These are phyloP conservation scores for Saccopteryx bilineata DNA, from an alignment of 2,113 vertebrate genomes.

Conservation along the genomic window DNA sequence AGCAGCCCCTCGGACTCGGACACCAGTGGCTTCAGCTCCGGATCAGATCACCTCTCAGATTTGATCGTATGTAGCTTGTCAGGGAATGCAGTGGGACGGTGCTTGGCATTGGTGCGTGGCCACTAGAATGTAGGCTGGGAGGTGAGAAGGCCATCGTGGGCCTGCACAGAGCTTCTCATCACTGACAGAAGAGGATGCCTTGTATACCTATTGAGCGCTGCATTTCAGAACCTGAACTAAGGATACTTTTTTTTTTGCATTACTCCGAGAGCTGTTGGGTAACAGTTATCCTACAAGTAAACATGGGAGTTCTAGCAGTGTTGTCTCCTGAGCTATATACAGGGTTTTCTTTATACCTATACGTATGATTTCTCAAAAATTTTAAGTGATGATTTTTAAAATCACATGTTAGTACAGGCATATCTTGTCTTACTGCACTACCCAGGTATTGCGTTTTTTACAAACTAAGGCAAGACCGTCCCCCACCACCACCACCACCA, in stretches of 20 bases:
- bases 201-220: neutral
- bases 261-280: neutral
- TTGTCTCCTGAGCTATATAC: neutral
- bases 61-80: slow-evolving; percentile 90
- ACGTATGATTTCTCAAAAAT: neutral
- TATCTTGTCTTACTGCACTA: neutral
- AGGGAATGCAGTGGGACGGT: neutral
- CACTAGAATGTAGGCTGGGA: neutral
- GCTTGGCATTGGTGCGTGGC: neutral
- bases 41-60: slow-evolving; percentile 97
- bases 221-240: neutral
- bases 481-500: neutral
- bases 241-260: neutral
- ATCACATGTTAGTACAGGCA: neutral
- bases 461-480: neutral
- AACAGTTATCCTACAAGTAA: neutral
- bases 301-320: neutral
- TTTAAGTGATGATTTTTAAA: neutral
- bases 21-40: slow-evolving; percentile 99
- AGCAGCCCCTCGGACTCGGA: slow-evolving; percentile 98
- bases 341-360: neutral
- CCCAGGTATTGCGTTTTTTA: too few relatives aligned
- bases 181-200: neutral
- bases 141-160: neutral
- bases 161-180: neutral